Base-by-base conservation (phyloP, 2,797 vertebrate species). In the Petrocephalus schoutedeni region DNA sequence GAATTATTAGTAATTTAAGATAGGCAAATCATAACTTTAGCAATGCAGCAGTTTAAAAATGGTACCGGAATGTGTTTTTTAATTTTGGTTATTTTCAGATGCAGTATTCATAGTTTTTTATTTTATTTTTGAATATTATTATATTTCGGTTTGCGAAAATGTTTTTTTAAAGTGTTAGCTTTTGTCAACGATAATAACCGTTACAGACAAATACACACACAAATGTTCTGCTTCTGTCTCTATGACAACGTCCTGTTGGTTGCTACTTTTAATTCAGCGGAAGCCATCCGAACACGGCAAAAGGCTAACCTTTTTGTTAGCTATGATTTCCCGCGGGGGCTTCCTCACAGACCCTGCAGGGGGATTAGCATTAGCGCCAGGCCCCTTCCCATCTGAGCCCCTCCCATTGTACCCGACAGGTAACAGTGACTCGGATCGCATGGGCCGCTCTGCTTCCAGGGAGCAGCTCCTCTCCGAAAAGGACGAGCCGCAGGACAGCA, bases 391-490 rank as follows among this genome's bases (percentile, higher is more conserved):
- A 21, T 45, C 14, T 74, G 49, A 53, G 45, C 86, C 2, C 53
- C n/a, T 54, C 32, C 23, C 59, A 21, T 21, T 28, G 45, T 53
- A 21, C 10, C 32, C 7, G 87, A 88, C 91, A 99, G 98, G 98
- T 92, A 97, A 98, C 95, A 98, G 98, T 3, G 98, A 99, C 90
- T 94, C 93, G 0, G 96, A 96, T 88, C 92, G 84, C 0, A 82
- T 91, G 77, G 89, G 91, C 89, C 96, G 96, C 87, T 96, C 96
- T 0, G 93, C 94, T 85, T 97, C 97, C 19, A 96, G 97, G 93
- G 97, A 98, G 93, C 97, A 97, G 94, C 95, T 97, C 91, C 95
- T 97, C 8, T 93, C 95, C 83, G 96, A 97, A 88, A 92, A 94
- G 87, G 96, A 94, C 0, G 94, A 94, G 89, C 94, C 94, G 56